Base-by-base conservation (phyloP, 2,888 invertebrate species). In the Ennomos erosarius region DNA sequence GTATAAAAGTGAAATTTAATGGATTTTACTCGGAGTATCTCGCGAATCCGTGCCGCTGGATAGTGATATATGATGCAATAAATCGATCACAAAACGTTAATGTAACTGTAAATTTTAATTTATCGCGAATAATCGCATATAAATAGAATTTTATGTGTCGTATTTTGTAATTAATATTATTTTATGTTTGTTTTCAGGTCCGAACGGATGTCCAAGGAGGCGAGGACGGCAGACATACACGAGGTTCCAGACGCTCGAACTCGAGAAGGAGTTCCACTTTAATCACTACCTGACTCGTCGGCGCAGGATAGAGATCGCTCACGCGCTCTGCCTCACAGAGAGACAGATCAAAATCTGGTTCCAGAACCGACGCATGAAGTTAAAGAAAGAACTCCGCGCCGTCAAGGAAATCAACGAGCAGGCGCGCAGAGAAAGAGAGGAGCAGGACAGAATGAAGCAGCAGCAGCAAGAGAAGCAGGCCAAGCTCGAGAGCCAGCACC, bases 261-360 rank as follows among this genome's bases (percentile, higher is more conserved):
- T 99, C 90, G 99, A 99, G 91, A 99, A 99, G 92, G 99, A 99
- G 94, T 99, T 99, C 93, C 98, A 99, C 86, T 98, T 98, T 93
- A 99, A 99, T 93, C 98, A 98, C 85, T 99, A 99, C 92, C 94
- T 99, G 88, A 99, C 99, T 76, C 95, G 99, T 84, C 95, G 99
- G 86, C 96, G 99, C 88, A 95, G 99, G 93, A 98, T 99, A 93
- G 99, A 99, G 92, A 99, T 99, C 76, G 98, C 99, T 45, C 98
- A 99, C 90, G 98, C 98, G 56, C 95, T 99, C 62, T 98, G 98
- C 89, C 95, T 99, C 77, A 98, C 98, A 75, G 99, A 99, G 92
- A 94, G 99, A 79, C 99, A 99, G 94, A 99, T 98, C 84, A 98
- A 98, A 93, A 98, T 98, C 87, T 98, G 98, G 98, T 98, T 99